Base-by-base conservation (phyloP, 1,140 invertebrate species). In the Orussus abietinus region DNA sequence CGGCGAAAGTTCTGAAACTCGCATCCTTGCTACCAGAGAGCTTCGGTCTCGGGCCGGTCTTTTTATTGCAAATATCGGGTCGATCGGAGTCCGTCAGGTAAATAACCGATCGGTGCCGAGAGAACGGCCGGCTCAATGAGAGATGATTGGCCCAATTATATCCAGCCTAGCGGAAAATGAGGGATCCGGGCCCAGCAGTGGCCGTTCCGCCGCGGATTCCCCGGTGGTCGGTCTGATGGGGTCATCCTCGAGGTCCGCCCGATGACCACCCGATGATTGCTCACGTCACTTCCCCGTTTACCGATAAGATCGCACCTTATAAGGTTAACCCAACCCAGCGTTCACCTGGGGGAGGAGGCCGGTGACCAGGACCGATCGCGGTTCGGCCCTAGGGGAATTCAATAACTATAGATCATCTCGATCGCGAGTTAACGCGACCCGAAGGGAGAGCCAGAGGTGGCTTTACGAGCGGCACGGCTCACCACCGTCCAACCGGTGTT, bases 71-170 rank as follows among this genome's bases (percentile, higher is more conserved):
- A 14, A 10, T 3, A 33, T n/a, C 46, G 38, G 40, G 34, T 36
- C 42, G 45, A 52, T 48, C 45, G 34, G 42, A 38, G 41, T 35
- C 32, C 29, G 39, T 29, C 43, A 42, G 45, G 45, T 56, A 53
- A 56, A 60, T 51, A 52, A 51, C 49, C 46, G 47, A 37, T 45
- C 40, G 45, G 3, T 9, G 6, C n/a, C n/a, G n/a, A n/a, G n/a
- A n/a, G n/a, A n/a, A n/a, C 32, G 47, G 34, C 44, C 31, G n/a
- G 55, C 54, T 58, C 55, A 51, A 64, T 61, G 53, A 61, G 43
- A 64, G 56, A 62, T 63, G 62, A 64, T 64, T 62, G 59, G 47
- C 43, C 55, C 55, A 63, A 64, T 66, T 66, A 66, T 54, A 42
- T 38, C 32, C 57, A 57, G 43, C 50, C 49, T 55, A 48, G 56